Evolutionary conservation across 30 jellyfish, hydroid and myxozoan genomes (phyloP).

Genomic region (Pelagia noctiluca): DNA sequence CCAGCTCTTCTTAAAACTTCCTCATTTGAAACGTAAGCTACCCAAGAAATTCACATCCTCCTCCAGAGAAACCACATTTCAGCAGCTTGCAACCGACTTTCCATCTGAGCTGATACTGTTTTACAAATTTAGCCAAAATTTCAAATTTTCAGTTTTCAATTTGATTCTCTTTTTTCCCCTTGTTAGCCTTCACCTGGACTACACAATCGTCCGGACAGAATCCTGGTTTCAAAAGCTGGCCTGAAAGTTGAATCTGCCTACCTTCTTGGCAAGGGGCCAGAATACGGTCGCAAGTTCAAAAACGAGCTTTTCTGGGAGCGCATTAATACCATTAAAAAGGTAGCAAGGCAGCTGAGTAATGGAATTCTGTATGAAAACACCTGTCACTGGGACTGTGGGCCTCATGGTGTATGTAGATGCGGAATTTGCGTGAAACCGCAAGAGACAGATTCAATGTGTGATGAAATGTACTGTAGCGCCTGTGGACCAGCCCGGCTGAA

Average conservation of each 20-base stretch:
- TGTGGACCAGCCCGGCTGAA: constrained; percentile 71
- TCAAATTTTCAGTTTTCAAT: neutral
- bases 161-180: neutral
- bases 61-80: too few species aligned
- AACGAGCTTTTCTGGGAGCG: constrained; percentile 69
- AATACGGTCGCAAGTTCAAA: constrained; percentile 46
- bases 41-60: too few species aligned
- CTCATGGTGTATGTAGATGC: constrained; percentile 88
- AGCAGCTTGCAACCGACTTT: too few species aligned
- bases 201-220: constrained; percentile 88
- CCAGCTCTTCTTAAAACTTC: too few species aligned
- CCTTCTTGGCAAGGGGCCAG: constrained; percentile 66
- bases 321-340: constrained; percentile 24
- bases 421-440: constrained; percentile 77
- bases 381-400: constrained; percentile 94
- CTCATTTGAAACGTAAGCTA: too few species aligned
- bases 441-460: constrained; percentile 54
- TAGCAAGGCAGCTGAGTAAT: constrained; percentile 31
- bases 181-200: constrained; percentile 88
- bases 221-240: constrained; percentile 73
- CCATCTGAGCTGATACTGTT: too few species aligned
- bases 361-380: constrained; percentile 64
- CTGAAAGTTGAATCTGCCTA: constrained; percentile 43
- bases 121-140: too few species aligned
- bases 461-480: constrained; percentile 49